Conservation (phyloP, 2,888 invertebrate species). For the Pecten maximus region DNA sequence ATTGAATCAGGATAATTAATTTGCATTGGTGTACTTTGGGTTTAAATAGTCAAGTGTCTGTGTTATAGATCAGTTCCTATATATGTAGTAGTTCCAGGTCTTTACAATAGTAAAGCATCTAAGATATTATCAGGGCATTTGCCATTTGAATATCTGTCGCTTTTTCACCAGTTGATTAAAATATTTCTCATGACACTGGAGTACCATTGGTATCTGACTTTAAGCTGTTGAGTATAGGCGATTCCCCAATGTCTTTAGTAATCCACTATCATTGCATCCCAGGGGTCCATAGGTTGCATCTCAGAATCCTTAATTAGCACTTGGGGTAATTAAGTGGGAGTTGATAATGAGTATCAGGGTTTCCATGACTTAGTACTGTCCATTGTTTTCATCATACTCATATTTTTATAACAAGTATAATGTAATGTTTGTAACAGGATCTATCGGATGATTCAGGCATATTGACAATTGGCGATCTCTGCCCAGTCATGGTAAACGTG, state of each 20-base stretch:
- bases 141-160: too few species aligned
- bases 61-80: too few species aligned
- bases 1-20: too few species aligned
- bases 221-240: not conserved
- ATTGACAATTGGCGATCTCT: not conserved
- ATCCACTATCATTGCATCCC: not conserved
- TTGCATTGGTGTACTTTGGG: too few species aligned
- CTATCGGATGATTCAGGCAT: not conserved
- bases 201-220: too few species aligned
- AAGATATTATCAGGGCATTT: too few species aligned
- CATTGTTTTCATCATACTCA: constrained; percentile 2
- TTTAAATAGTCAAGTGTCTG: too few species aligned
- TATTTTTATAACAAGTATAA: not conserved
- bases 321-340: not conserved
- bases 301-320: not conserved
- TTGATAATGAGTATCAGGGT: not conserved
- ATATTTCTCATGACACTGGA: too few species aligned
- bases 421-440: not conserved
- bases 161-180: too few species aligned
- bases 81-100: too few species aligned
- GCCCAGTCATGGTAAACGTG: not conserved
- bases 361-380: not conserved
- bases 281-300: not conserved
- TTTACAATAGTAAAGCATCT: too few species aligned
- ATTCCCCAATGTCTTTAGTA: not conserved